Base-by-base conservation (phyloP, 1,140 invertebrate species). In the Musca vetustissima region DNA sequence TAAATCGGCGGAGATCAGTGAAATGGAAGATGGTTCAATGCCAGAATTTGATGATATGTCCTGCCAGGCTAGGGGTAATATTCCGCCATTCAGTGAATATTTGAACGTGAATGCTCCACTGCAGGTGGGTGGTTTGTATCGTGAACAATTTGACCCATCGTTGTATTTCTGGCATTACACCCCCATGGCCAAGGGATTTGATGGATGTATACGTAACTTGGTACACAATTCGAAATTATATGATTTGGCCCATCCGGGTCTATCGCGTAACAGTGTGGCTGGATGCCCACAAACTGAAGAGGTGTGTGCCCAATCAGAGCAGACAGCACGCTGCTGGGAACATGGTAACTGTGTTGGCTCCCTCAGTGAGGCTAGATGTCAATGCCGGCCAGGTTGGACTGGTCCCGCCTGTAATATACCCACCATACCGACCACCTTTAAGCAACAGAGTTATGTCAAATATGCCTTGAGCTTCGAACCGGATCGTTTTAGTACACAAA, bases 161-260 rank as follows among this genome's bases (percentile, higher is more conserved):
- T 89, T 92, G 65, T 96, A 94, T 78, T 89, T 91, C 72, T 95
- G 91, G 92, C 90, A 91, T 73, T 91, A 91, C 73, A 92, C 95
- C 86, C 94, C 94, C 6, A 88, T 90, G 49, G 92, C 90, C 8
- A 93, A 93, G 84, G 92, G 90, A 8, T 98, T 98, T 80, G 92
- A 95, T 77, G 97, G 97, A 8, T 99, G 97, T 83, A 94, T 99
- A 28, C 88, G 93, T 71, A 98, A 98, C 81, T 84, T 99, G 14
- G 92, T 97, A 74, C 96, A 98, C 79, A 98, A 98, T 78, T 97
- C 95, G 74, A 93, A 96, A 86, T 82, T 98, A 4, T 98, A 98
- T 81, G 95, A 98, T 79, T 84, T 98, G 55, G 93, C 93, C 0
- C 90, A 94, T 83, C 92, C 94, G 14, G 93, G 95, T 7, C 83